Evolutionary conservation across 1,140 invertebrate species (phyloP).

Genomic region (Drosophila insularis): DNA sequence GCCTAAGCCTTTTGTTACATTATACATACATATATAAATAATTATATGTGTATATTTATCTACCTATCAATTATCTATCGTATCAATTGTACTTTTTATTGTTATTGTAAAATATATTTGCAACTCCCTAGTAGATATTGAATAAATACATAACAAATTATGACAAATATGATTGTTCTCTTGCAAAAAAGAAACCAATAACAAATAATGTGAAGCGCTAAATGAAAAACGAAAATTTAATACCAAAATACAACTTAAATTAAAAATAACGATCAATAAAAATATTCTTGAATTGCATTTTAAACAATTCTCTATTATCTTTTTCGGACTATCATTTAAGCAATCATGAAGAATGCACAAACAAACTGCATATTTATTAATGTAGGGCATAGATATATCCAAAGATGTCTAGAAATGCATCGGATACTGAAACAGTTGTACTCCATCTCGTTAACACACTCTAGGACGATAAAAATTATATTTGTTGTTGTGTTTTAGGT

Average conservation of each 20-base stretch:
- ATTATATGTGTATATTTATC: slow-evolving; percentile 16
- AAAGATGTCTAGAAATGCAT: too few species aligned
- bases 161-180: slow-evolving; percentile 46
- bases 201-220: slow-evolving; percentile 31
- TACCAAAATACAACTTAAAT: slow-evolving; percentile 52
- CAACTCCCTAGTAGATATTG: slow-evolving; percentile 52
- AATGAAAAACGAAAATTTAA: slow-evolving; percentile 52
- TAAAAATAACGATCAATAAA: slow-evolving; percentile 54
- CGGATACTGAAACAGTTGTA: too few species aligned
- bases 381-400: too few species aligned
- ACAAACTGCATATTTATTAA: too few species aligned
- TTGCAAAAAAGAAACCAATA: slow-evolving; percentile 20
- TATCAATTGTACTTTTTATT: slow-evolving; percentile 56
- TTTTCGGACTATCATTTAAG: too few species aligned
- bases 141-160: slow-evolving; percentile 24
- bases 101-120: slow-evolving; percentile 64
- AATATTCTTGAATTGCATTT: slow-evolving; percentile 61
- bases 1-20: slow-evolving; percentile 53
- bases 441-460: too few species aligned
- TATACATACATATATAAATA: slow-evolving; percentile 10
- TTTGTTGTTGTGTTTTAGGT: too few species aligned
- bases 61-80: slow-evolving; percentile 44
- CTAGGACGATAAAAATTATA: too few species aligned
- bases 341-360: too few species aligned
- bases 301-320: slow-evolving; percentile 16